A percentile compares a stretch with the other conserved stretches of the same genome.
phyloP scores from a whole-genome alignment of 2,113 vertebrate genomes.

The Heterocephalus glaber region DNA sequence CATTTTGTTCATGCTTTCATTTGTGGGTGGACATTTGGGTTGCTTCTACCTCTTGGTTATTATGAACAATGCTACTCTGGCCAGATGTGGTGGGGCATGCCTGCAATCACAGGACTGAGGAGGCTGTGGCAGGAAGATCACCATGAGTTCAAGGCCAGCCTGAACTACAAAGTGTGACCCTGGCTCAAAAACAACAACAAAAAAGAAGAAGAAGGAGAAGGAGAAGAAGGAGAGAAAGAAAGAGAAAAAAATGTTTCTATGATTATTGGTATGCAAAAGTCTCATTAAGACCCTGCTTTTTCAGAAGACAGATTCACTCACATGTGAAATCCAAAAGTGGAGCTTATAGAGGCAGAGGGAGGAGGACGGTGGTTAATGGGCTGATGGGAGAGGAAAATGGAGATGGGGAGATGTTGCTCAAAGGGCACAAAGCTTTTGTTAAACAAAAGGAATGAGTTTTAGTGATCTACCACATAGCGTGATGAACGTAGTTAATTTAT shows the following conservation, averaged over 20 bases:
- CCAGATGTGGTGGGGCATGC: no score
- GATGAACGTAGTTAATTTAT: background rate
- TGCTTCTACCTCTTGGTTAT: background rate
- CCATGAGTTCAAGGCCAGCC: background rate
- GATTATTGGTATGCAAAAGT: background rate
- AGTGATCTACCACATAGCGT: background rate
- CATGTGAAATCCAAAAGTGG: background rate
- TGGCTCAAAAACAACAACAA: background rate
- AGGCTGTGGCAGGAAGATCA: background rate
- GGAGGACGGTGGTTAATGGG: background rate
- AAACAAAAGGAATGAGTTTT: background rate
- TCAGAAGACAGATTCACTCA: background rate
- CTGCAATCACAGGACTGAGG: background rate
- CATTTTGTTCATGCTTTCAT: background rate
- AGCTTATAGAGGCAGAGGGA: background rate
- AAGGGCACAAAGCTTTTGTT: background rate
- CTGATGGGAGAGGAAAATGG: no score
- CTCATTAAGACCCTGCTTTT: slow-evolving; percentile 1
- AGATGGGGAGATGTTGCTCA: background rate
- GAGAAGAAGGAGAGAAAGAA: no score
- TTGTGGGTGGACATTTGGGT: background rate
- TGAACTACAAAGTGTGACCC: background rate
- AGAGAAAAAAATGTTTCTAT: background rate
- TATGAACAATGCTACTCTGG: background rate
- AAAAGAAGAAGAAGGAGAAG: no score